Conservation (phyloP, 2,113 vertebrate genomes). For the Procapra przewalskii region DNA sequence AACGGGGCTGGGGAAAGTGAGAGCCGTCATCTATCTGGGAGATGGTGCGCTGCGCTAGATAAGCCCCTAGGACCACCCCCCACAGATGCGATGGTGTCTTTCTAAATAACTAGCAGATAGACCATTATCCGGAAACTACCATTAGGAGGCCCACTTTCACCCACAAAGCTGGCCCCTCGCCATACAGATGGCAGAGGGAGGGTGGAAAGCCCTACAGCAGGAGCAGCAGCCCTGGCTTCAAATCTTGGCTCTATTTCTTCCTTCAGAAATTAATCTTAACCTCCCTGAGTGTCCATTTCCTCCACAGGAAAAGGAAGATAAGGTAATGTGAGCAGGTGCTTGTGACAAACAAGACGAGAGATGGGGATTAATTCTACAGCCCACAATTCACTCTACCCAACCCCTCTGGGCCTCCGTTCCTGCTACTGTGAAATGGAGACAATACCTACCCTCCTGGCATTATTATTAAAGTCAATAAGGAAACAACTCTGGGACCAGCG, state of each 20-base stretch:
- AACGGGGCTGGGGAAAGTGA: neutral
- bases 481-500: neutral
- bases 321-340: rapidly evolving
- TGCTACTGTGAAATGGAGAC: neutral
- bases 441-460: neutral
- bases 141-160: rapidly evolving
- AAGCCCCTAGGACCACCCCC: neutral
- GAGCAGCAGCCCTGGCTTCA: neutral
- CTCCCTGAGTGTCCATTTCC: neutral
- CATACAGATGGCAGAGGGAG: rapidly evolving
- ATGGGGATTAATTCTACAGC: neutral
- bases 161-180: neutral
- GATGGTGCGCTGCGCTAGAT: no score
- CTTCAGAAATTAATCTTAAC: neutral
- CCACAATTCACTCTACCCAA: neutral
- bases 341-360: neutral
- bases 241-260: neutral
- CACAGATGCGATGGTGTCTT: neutral
- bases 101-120: neutral
- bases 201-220: neutral
- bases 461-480: neutral
- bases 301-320: neutral
- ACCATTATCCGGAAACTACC: neutral
- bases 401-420: neutral
- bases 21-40: neutral